Conservation (phyloP, 2,113 vertebrate genomes). For the Ciconia stormi region DNA sequence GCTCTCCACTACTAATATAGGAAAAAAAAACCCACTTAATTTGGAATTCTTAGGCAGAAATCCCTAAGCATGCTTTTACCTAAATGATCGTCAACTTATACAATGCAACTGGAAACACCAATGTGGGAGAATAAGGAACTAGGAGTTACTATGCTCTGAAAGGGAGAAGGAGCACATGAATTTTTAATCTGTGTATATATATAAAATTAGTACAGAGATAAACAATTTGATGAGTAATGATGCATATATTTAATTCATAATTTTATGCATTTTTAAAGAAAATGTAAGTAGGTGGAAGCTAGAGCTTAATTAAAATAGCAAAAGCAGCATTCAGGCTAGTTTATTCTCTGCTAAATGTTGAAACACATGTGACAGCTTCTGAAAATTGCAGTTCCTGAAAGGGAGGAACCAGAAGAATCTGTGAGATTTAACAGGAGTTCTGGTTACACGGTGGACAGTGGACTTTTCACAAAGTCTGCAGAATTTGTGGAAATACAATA, state of each 20-base stretch:
- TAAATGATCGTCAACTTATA: conserved; percentile 51
- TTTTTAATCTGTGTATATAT: conserved; percentile 45
- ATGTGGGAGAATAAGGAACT: neutral
- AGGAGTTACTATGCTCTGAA: conserved; percentile 10
- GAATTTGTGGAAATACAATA: neutral
- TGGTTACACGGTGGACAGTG: fast-evolving
- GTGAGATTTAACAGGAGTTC: neutral
- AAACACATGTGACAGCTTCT: neutral
- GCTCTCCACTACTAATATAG: conserved; percentile 4
- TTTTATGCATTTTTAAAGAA: conserved; percentile 43
- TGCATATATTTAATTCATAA: conserved; percentile 61
- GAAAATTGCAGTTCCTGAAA: neutral
- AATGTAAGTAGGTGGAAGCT: neutral
- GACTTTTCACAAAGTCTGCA: neutral
- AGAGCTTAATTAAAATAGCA: conserved; percentile 53
- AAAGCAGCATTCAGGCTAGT: conserved; percentile 11
- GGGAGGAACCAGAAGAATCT: neutral
- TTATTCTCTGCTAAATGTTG: conserved; percentile 42
- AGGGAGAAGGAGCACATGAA: conserved; percentile 22
- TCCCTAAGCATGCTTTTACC: conserved; percentile 46
- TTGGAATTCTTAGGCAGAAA: conserved; percentile 44
- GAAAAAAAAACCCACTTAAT: neutral
- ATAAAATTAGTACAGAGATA: conserved; percentile 36
- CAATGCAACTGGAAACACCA: neutral
- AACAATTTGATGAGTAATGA: conserved; percentile 49